Evolutionary conservation across 2,888 invertebrate species (phyloP).

Genomic region (Cheilosia scutellata): DNA sequence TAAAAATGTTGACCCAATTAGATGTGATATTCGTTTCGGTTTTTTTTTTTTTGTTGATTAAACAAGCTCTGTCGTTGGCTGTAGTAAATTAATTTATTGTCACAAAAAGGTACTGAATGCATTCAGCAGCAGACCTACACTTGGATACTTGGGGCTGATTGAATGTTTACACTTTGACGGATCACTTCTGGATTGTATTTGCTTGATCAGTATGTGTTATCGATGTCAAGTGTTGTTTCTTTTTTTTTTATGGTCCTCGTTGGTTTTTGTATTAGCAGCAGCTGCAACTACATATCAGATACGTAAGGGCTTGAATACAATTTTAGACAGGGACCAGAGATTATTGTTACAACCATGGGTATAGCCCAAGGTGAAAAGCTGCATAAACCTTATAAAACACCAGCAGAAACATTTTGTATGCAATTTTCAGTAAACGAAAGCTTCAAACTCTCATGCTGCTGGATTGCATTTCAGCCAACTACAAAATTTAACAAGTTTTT

Average conservation of each 20-base stretch:
- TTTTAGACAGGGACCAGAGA: no score
- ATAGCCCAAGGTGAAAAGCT: no score
- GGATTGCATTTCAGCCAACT: no score
- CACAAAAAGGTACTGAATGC: constrained; percentile 53
- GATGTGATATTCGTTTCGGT: constrained; percentile 67
- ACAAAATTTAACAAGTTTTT: no score
- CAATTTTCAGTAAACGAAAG: no score
- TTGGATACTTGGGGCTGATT: constrained; percentile 28
- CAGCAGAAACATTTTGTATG: no score
- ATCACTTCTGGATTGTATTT: constrained; percentile 69
- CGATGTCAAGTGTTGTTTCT: constrained; percentile 60
- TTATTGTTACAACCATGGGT: no score
- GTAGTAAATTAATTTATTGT: constrained; percentile 51
- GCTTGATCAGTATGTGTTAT: constrained; percentile 51
- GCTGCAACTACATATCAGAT: neutral
- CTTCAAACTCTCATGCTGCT: no score
- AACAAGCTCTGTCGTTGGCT: constrained; percentile 45
- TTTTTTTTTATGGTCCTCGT: constrained; percentile 4
- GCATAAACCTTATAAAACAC: no score
- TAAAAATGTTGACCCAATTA: constrained; percentile 70
- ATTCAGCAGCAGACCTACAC: neutral
- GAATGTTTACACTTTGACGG: constrained; percentile 60
- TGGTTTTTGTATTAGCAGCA: neutral
- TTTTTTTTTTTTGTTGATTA: constrained; percentile 51
- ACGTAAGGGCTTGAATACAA: neutral